Conservation (phyloP, 2,797 vertebrate species). For the Scomberomorus guttatus region DNA sequence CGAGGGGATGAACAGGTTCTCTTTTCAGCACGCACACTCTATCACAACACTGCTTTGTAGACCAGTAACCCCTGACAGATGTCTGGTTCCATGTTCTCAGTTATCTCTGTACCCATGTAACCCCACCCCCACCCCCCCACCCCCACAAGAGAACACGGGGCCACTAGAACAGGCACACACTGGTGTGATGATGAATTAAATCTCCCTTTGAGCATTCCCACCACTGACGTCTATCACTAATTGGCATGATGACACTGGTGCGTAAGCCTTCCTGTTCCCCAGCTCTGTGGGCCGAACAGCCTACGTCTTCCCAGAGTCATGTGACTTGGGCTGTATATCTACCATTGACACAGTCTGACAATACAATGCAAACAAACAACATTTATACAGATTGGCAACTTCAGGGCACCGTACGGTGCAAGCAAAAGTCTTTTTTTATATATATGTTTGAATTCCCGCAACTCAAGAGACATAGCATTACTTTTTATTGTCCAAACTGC, state of each 20-base stretch:
- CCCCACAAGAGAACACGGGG: constrained; percentile 66
- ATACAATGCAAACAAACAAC: constrained; percentile 92
- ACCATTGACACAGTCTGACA: constrained; percentile 96
- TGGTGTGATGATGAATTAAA: constrained; percentile 92
- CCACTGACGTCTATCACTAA: constrained; percentile 92
- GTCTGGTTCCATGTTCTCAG: constrained; percentile 74
- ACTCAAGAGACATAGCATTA: constrained; percentile 84
- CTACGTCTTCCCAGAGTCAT: constrained; percentile 88
- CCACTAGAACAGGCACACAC: constrained; percentile 96
- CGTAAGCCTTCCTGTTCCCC: constrained; percentile 80
- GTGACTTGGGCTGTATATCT: constrained; percentile 89
- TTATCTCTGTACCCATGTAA: constrained; percentile 77
- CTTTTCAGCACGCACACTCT: constrained; percentile 62
- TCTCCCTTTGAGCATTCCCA: constrained; percentile 86
- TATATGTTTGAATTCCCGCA: constrained; percentile 81
- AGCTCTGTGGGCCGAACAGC: constrained; percentile 71
- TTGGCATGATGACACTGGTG: constrained; percentile 96
- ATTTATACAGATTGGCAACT: constrained; percentile 98
- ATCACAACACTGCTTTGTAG: constrained; percentile 80
- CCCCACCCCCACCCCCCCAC: constrained; percentile 18
- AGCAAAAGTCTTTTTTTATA: constrained; percentile 85
- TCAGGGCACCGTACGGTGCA: constrained; percentile 92
- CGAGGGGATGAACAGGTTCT: constrained; percentile 66
- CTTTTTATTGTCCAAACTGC: constrained; percentile 93
- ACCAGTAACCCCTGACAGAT: constrained; percentile 73